Evolutionary conservation across 2,113 vertebrate genomes (phyloP).

Genomic region (Tylochromis polylepis): DNA sequence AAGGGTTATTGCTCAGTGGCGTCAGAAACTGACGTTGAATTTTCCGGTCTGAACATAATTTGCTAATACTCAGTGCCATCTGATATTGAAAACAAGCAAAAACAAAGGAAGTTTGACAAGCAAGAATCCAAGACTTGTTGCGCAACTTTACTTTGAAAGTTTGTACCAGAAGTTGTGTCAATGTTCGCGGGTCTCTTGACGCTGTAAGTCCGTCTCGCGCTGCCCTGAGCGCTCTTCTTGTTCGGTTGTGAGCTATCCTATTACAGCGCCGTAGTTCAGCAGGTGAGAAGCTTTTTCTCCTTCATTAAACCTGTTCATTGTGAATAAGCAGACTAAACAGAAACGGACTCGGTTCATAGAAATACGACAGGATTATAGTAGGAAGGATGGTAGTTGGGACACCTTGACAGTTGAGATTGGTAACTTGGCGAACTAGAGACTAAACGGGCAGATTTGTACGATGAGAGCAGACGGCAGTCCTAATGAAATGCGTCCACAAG

Average conservation of each 20-base stretch:
- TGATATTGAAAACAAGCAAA: not conserved
- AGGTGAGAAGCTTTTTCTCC: conserved; percentile 29
- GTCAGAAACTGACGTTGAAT: accelerated
- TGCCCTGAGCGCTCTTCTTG: not conserved
- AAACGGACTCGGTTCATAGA: not conserved
- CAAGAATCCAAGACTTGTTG: not conserved
- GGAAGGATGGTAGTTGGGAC: not conserved
- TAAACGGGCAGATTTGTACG: not conserved
- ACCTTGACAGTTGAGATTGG: not conserved
- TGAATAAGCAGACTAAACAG: no score
- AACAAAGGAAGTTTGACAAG: not conserved
- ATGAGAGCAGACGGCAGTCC: not conserved
- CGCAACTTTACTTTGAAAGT: conserved; percentile 7
- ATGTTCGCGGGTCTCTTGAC: accelerated
- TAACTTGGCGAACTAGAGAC: not conserved
- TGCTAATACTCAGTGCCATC: not conserved
- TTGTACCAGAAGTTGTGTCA: accelerated
- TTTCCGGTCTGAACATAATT: not conserved
- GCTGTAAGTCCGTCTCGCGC: not conserved
- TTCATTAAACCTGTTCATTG: not conserved
- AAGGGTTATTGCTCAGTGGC: not conserved
- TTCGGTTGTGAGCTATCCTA: not conserved
- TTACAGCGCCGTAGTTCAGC: not conserved
- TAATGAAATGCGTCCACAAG: not conserved
- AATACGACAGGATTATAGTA: accelerated